Evolutionary conservation across 1,140 invertebrate genomes (phyloP).

Genomic region (Portunus trituberculatus): DNA sequence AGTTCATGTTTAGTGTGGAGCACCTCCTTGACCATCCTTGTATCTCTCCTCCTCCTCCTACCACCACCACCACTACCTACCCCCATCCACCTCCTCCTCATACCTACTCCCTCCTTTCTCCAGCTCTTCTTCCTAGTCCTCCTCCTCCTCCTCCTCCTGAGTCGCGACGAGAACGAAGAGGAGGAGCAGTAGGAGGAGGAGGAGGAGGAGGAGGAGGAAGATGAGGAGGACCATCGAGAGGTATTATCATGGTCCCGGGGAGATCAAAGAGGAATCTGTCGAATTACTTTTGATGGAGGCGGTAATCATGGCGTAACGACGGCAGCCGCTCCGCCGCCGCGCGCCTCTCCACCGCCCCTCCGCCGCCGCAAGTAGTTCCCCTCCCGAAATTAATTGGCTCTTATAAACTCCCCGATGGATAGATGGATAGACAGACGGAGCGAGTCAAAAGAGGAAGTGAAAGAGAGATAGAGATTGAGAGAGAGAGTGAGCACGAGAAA

Average conservation of each 20-base stretch:
- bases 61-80: not conserved
- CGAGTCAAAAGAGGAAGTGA: not conserved
- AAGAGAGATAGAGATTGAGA: not conserved
- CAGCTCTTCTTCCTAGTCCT: not conserved
- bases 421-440: conserved; percentile 1
- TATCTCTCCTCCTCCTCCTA: not conserved
- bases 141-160: conserved; percentile 8
- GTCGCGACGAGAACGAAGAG: not conserved
- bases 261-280: conserved; percentile 45
- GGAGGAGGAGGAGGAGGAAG: conserved; percentile 5
- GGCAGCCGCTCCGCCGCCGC: conserved; percentile 15
- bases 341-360: conserved; percentile 22
- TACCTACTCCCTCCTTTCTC: not conserved
- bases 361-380: conserved; percentile 29
- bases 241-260: conserved; percentile 49
- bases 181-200: conserved; percentile 6
- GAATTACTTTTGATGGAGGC: conserved; percentile 59
- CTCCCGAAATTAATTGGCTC: conserved; percentile 39
- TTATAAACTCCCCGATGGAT: conserved; percentile 15
- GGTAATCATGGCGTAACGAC: conserved; percentile 40
- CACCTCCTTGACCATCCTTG: conserved; percentile 5
- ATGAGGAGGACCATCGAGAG: conserved; percentile 49
- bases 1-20: conserved; percentile 5
- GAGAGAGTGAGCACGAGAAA: not conserved
- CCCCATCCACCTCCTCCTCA: not conserved